These are phyloP conservation scores for Solenopsis fugax DNA, from an alignment of 1,140 invertebrate genomes.

Conservation along the genomic window DNA sequence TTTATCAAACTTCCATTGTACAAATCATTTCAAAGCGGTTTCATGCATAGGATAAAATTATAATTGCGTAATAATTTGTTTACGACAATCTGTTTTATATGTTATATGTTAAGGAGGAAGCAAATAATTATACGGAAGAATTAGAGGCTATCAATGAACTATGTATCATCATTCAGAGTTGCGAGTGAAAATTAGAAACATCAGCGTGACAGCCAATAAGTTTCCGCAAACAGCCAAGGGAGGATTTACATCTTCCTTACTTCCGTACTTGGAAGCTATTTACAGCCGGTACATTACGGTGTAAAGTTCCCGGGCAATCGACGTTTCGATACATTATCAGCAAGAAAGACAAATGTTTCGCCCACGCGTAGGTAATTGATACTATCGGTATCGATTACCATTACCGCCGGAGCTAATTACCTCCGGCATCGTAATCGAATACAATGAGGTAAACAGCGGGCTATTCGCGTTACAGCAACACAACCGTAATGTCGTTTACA, in stretches of 20 bases:
- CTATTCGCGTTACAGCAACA: constrained; percentile 44
- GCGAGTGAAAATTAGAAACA: constrained; percentile 38
- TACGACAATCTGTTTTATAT: no score
- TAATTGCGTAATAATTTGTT: background rate
- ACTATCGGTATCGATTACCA: constrained; percentile 65
- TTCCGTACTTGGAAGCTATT: constrained; percentile 47
- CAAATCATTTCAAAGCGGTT: background rate
- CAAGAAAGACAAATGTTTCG: constrained; percentile 64
- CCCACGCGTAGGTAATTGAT: constrained; percentile 57
- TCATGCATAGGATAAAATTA: background rate
- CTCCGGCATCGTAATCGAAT: constrained; percentile 63
- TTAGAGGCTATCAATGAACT: background rate
- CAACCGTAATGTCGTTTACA: constrained; percentile 57
- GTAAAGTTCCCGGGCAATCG: constrained; percentile 59
- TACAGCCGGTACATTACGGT: constrained; percentile 63
- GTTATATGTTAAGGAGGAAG: background rate
- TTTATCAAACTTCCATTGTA: background rate
- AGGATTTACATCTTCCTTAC: constrained; percentile 55
- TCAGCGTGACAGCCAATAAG: constrained; percentile 49
- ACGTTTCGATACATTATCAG: constrained; percentile 64
- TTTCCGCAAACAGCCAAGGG: constrained; percentile 25
- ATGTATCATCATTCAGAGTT: background rate
- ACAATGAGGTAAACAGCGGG: constrained; percentile 62
- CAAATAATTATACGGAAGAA: background rate
- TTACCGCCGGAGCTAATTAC: constrained; percentile 62